Evolutionary conservation across 2,797 vertebrate genomes (phyloP).

Genomic region (Amblyopsis hoosieri): DNA sequence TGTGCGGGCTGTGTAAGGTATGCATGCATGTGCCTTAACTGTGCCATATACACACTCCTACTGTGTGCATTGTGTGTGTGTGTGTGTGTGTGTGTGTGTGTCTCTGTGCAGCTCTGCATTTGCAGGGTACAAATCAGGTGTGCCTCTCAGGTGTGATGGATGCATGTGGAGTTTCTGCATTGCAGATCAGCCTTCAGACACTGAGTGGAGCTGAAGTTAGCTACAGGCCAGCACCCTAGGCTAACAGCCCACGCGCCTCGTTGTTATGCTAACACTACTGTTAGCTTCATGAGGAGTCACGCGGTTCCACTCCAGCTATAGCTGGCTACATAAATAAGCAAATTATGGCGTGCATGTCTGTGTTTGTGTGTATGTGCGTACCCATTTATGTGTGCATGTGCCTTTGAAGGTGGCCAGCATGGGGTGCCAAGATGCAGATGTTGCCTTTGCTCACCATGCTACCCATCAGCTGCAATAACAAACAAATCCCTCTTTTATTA

Average conservation of each 20-base stretch:
- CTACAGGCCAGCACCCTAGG: slow-evolving; percentile 46
- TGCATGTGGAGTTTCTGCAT: slow-evolving; percentile 57
- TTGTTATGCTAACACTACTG: slow-evolving; percentile 49
- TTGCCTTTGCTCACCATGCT: slow-evolving; percentile 49
- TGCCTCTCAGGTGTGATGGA: slow-evolving; percentile 55
- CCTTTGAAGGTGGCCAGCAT: slow-evolving; percentile 35
- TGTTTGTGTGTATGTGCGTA: slow-evolving; percentile 4
- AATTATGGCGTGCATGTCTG: slow-evolving; percentile 10
- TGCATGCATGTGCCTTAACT: slow-evolving; percentile 13
- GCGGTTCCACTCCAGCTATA: slow-evolving; percentile 22
- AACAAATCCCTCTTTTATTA: slow-evolving; percentile 42
- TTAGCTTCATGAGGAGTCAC: slow-evolving; percentile 44
- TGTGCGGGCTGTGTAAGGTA: slow-evolving; percentile 6
- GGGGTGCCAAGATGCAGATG: slow-evolving; percentile 45
- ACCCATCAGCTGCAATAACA: slow-evolving; percentile 50
- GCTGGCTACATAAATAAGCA: slow-evolving; percentile 2
- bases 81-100: slow-evolving; percentile 1
- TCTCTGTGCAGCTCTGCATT: slow-evolving; percentile 35
- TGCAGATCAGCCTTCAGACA: slow-evolving; percentile 41
- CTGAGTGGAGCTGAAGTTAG: slow-evolving; percentile 47
- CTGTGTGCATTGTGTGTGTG: not conserved
- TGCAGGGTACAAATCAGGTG: slow-evolving; percentile 69
- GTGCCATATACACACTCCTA: not conserved
- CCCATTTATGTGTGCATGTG: slow-evolving; percentile 15
- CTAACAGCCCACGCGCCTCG: slow-evolving; percentile 51